Evolutionary conservation across 1,140 invertebrate genomes (phyloP), one percentile per base, ranked within the genome.

Genomic region (silkworm (Bombyx mori)): DNA sequence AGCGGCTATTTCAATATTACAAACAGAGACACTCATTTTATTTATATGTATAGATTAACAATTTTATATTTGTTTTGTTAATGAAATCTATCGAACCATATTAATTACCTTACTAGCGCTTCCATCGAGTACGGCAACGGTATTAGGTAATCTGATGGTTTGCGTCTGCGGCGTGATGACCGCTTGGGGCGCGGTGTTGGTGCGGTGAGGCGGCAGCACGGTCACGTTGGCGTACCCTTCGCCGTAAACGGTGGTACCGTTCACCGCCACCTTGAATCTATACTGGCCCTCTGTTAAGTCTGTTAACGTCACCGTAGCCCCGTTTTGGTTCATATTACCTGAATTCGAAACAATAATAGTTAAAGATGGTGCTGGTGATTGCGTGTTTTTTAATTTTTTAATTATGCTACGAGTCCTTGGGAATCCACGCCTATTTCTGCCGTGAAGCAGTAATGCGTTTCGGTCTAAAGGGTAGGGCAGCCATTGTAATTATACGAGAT

Each of bases 141-240:
- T 94, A 65, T 96, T 98, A 7, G 96, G 97, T 62, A 97, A 88
- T 66, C 97, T 96, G 5, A 99, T 93, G 45, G 92, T 93, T 82
- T 97, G 95, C 51, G 92, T 91, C 0, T 92, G 88, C 1, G 97
- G 96, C 26, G 93, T 94, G 60, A 98, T 96, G 47, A 97, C 90
- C 2, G 96, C 96, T 58, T 93, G 88, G 1, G 97, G 97, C 7
- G 94, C 91, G 69, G 93, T 91, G 85, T 98, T 98, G 44, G 93
- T 92, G 55, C 96, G 86, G 65, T 94, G 93, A n/a, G 94, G 95
- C 63, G 96, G 94, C 65, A 95, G 79, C 26, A 98, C 97, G n/a
- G 95, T 97, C 2, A 98, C 94, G 83, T 98, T 98, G 1, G 95
- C 96, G 69, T 92, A 92, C 0, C 94, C 93, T 79, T 96, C 94